Evolutionary conservation across 2,113 vertebrate genomes (phyloP), one percentile per base, ranked within the genome.

Genomic region (Larimichthys crocea): DNA sequence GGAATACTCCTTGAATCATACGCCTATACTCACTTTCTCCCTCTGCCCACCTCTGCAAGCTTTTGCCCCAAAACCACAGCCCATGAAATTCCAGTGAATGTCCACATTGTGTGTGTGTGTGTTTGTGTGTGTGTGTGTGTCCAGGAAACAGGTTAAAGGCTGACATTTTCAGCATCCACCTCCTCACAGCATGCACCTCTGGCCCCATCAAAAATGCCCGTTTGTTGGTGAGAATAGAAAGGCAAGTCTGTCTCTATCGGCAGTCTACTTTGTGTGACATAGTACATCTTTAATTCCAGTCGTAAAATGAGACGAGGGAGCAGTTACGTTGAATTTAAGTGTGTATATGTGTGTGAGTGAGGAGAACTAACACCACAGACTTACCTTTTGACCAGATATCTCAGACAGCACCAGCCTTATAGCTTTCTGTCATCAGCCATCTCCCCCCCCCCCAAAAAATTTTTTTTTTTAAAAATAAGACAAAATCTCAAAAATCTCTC

Each of bases 301-400:
- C 29, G 10, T 15, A 24, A 59, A 74, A 48, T 60, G 4, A 64
- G 10, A 76, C 42, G 12, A 65, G 16, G 16, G 19, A 55, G 29
- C 35, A 31, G 46, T 67, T 69, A 40, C 5, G 1, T 29, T 71
- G 29, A 53, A 71, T 60, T 62, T 0, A 53, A 74, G 42, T 48
- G 44, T 44, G 20, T 59, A 31, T 62, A 46, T 52, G 9, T 72
- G 20, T 53, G 59, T 20, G 46, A 73, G 80, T 82, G 65, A 60
- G 44, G 20, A 65, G 44, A 87, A 81, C 64, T 79, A 50, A 48
- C 66, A 82, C 14, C 64, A 17, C 75, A 75, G 72, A 84, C 93
- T 92, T 87, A 94, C 93, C 93, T 92, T 88, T 77, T 69, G 48
- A 79, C 64, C 73, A 80, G 59, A 85, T 88, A 56, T 89, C 65